Conservation (phyloP, 92 coral and sea anemone species). For the Palythoa grandiflora region DNA sequence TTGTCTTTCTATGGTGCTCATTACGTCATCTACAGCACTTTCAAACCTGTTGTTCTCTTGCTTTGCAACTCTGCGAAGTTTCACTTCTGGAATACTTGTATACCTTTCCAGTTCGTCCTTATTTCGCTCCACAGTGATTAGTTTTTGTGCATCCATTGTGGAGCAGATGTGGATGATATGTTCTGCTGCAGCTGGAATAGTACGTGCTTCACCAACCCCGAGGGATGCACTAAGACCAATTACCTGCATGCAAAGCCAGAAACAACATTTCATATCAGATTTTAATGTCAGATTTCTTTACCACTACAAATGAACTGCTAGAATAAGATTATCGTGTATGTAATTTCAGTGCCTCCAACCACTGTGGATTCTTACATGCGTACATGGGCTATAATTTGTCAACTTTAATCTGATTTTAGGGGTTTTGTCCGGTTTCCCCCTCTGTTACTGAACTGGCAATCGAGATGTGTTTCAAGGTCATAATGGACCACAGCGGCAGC, state of each 20-base stretch:
- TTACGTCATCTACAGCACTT: conserved; percentile 38
- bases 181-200: conserved; percentile 59
- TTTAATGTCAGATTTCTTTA: too few relatives aligned
- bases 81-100: conserved; percentile 53
- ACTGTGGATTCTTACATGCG: too few relatives aligned
- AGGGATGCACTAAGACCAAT: too few relatives aligned
- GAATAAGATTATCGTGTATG: too few relatives aligned
- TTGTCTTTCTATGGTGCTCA: conserved; percentile 64
- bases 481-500: too few relatives aligned
- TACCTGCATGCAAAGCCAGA: conserved; percentile 1
- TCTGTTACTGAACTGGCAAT: too few relatives aligned
- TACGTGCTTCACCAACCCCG: conserved; percentile 68
- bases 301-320: too few relatives aligned
- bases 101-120: conserved; percentile 57
- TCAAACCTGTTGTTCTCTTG: conserved; percentile 61
- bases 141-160: conserved; percentile 73
- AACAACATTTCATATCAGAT: neutral
- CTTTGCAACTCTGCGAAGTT: conserved; percentile 50
- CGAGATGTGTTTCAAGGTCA: too few relatives aligned
- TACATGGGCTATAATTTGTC: too few relatives aligned
- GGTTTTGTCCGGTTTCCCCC: too few relatives aligned
- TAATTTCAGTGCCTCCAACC: too few relatives aligned
- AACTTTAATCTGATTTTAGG: too few relatives aligned
- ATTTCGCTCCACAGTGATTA: conserved; percentile 70
- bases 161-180: conserved; percentile 85